phyloP scores from a whole-genome alignment of 1,140 invertebrate species.

The Euwallacea similis region DNA sequence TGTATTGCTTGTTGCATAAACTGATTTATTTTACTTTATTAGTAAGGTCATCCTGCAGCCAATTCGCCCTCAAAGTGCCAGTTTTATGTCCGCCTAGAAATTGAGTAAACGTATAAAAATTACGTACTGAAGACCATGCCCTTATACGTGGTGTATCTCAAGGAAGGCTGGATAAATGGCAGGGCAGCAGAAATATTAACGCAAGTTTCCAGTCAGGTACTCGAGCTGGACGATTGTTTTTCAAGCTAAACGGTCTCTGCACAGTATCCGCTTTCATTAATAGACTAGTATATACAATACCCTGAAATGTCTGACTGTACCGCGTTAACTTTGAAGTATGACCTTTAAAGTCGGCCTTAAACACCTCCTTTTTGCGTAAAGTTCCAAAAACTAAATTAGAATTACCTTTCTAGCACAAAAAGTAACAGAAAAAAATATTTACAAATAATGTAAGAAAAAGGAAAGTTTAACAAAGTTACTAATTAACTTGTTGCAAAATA shows the following conservation, averaged over 20 bases:
- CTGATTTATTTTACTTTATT: too few species aligned
- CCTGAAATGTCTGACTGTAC: constrained; percentile 52
- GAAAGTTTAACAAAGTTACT: too few species aligned
- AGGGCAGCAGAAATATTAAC: constrained; percentile 34
- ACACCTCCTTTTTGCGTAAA: constrained; percentile 3
- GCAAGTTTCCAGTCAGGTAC: constrained; percentile 40
- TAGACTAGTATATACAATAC: constrained; percentile 56
- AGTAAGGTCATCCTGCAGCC: too few species aligned
- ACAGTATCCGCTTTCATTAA: constrained; percentile 41
- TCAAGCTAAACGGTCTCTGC: constrained; percentile 34
- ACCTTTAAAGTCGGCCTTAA: constrained; percentile 5
- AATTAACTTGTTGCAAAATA: too few species aligned
- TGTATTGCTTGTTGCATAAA: too few species aligned
- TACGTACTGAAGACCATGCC: constrained; percentile 37
- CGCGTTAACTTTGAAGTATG: constrained; percentile 37
- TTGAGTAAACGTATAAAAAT: too few species aligned
- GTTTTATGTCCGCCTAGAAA: neutral
- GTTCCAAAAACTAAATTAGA: too few species aligned
- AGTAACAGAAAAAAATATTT: too few species aligned
- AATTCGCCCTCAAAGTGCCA: too few species aligned
- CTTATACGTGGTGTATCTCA: constrained; percentile 14
- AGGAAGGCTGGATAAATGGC: constrained; percentile 37
- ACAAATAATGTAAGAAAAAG: too few species aligned
- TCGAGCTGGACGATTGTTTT: constrained; percentile 38
- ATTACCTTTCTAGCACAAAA: too few species aligned